Evolutionary conservation across 2,888 invertebrate genomes (phyloP), one percentile per base, ranked within the genome.

Genomic region (Lamproptera curius): DNA sequence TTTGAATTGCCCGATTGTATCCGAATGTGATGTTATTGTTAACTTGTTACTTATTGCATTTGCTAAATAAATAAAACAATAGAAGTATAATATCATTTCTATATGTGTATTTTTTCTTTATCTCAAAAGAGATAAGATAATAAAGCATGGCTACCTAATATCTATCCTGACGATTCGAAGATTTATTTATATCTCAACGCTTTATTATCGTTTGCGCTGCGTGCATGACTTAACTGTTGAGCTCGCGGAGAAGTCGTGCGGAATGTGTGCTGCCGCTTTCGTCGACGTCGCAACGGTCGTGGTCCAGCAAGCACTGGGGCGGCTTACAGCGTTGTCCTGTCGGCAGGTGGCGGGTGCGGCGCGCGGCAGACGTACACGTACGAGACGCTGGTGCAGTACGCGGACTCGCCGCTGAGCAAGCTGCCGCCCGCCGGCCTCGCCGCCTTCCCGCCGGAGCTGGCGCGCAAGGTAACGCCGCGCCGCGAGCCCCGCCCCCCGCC

Each of bases 311-410:
- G 20, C 20, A 6, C 20, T 3, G 35, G 13, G 35, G 2, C 3
- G 16, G 15, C 3, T 36, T 37, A 37, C 17, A 31, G 31, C 10
- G 41, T 36, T 16, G 23, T 16, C 33, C 35, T 40, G 40, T 35
- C 11, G 16, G 42, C 75, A 59, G 75, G 72, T 49, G 66, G 64
- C 57, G 60, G 60, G n/a, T n/a, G n/a, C 58, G 73, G 69, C 42
- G 47, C 75, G 69, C 82, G 86, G 67, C 85, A 83, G 77, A 73
- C 72, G 63, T 89, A 89, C 77, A 67, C 83, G 65, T 80, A 85
- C 76, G 86, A 89, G 79, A 84, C 87, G 73, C 77, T 89, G 74
- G 77, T 89, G 79, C 84, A 86, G 77, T 87, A 82, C 77, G 85
- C 89, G 51, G 81, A 83, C 71, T 87, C 89, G 60, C 89, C 87